Conservation (phyloP, 2,797 vertebrate genomes). For the Leptodactylus fallax region DNA sequence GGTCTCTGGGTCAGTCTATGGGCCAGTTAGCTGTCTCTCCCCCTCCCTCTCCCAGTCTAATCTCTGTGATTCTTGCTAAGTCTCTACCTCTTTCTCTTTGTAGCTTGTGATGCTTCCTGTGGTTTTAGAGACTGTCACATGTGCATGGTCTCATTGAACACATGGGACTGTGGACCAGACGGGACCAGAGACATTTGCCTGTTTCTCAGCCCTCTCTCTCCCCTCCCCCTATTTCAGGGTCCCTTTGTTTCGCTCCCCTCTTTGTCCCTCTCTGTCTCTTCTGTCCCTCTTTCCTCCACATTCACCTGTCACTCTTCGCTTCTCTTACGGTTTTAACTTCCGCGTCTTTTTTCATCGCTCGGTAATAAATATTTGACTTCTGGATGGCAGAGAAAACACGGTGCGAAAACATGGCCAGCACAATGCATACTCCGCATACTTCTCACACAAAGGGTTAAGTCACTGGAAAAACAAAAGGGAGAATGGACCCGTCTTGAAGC, state of each 20-base stretch:
- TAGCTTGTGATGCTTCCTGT: conserved; percentile 37
- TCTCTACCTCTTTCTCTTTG: conserved; percentile 55
- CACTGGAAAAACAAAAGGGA: too few relatives aligned
- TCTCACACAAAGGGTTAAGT: conserved; percentile 11
- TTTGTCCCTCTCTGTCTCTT: conserved; percentile 37
- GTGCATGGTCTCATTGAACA: conserved; percentile 44
- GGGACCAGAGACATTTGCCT: conserved; percentile 10
- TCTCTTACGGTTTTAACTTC: background rate
- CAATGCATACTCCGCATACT: background rate
- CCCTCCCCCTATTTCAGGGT: conserved; percentile 16
- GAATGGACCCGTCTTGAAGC: background rate
- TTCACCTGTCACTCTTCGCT: conserved; percentile 51
- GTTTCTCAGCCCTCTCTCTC: background rate
- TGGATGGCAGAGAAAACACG: conserved; percentile 6
- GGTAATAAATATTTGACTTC: conserved; percentile 22
- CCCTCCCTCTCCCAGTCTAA: conserved; percentile 46
- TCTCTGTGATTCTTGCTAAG: conserved; percentile 64
- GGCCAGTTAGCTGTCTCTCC: conserved; percentile 32
- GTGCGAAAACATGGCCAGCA: background rate
- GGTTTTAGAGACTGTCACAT: conserved; percentile 52
- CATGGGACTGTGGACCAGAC: conserved; percentile 50
- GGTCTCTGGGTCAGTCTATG: conserved; percentile 33
- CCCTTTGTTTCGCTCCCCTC: conserved; percentile 39
- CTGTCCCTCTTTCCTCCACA: conserved; percentile 3
- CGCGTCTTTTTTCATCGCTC: background rate